Evolutionary conservation across 2,113 vertebrate genomes (phyloP).

Genomic region (Alexandromys fortis): DNA sequence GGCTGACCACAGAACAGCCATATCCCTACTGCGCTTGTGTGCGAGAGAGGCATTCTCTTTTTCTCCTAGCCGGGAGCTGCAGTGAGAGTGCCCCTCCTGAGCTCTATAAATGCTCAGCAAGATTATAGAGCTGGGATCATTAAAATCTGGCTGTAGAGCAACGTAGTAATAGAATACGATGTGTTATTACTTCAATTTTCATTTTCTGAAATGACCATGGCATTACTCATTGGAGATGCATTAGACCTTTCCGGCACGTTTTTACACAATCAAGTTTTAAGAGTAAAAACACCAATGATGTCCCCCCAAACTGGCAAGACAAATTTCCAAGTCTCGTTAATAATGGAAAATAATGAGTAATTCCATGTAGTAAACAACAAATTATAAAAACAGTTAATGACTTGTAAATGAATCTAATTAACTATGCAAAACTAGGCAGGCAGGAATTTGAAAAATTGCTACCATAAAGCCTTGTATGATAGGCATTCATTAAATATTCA

Average conservation of each 20-base stretch:
- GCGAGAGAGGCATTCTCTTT: constrained; percentile 7
- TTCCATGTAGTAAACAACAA: neutral
- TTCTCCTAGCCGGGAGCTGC: constrained; percentile 30
- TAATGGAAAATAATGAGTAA: constrained; percentile 44
- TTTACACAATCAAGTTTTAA: constrained; percentile 58
- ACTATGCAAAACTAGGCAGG: constrained; percentile 18
- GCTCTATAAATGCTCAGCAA: constrained; percentile 52
- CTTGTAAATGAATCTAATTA: constrained; percentile 10
- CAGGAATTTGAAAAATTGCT: constrained; percentile 5
- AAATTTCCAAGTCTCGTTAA: constrained; percentile 55
- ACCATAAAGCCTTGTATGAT: neutral
- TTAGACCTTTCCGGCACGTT: constrained; percentile 62
- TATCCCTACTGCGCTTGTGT: neutral
- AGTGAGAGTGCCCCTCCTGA: constrained; percentile 1
- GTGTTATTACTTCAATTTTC: constrained; percentile 69
- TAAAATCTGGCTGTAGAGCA: constrained; percentile 69
- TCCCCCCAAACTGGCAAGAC: constrained; percentile 33
- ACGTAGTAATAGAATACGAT: constrained; percentile 66
- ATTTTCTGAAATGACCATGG: constrained; percentile 66
- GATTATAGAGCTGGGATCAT: constrained; percentile 56
- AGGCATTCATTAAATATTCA: constrained; percentile 37
- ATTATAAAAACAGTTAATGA: constrained; percentile 35
- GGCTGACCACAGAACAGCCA: neutral
- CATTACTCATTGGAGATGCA: constrained; percentile 65
- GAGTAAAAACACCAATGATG: constrained; percentile 56